A percentile compares a stretch with the other conserved stretches of the same genome.
Conservation (phyloP, 2,797 vertebrate species). For the Tenualosa thibaudeaui region DNA sequence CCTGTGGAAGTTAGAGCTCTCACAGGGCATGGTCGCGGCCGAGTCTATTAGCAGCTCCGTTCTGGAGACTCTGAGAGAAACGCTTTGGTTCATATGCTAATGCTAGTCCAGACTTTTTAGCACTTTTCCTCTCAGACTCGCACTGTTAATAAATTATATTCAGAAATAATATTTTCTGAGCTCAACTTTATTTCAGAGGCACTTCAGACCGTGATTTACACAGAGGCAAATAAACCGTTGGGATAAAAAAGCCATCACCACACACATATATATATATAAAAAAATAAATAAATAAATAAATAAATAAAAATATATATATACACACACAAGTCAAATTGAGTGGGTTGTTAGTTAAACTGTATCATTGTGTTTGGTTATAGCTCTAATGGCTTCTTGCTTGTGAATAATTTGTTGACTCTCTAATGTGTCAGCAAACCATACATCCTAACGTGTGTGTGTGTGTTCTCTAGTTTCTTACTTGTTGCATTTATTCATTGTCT, state of each 20-base stretch:
- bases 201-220: not conserved
- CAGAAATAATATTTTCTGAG: not conserved
- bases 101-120: not conserved
- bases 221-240: not conserved
- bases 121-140: not conserved
- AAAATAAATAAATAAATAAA: too few relatives aligned
- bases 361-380: not conserved
- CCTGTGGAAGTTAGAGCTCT: too few relatives aligned
- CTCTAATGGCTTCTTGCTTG: not conserved
- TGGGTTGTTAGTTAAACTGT: not conserved
- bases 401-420: not conserved
- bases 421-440: not conserved
- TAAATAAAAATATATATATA: too few relatives aligned
- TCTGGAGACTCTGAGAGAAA: not conserved
- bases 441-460: not conserved
- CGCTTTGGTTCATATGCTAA: too few relatives aligned
- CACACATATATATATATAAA: too few relatives aligned
- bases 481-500: constrained; percentile 5
- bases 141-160: not conserved
- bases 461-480: not conserved
- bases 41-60: not conserved
- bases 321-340: not conserved
- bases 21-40: too few relatives aligned
- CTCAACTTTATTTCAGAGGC: not conserved
- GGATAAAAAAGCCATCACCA: not conserved